Base-by-base conservation (phyloP, 2,888 invertebrate species). In the Cheilosia impressa region DNA sequence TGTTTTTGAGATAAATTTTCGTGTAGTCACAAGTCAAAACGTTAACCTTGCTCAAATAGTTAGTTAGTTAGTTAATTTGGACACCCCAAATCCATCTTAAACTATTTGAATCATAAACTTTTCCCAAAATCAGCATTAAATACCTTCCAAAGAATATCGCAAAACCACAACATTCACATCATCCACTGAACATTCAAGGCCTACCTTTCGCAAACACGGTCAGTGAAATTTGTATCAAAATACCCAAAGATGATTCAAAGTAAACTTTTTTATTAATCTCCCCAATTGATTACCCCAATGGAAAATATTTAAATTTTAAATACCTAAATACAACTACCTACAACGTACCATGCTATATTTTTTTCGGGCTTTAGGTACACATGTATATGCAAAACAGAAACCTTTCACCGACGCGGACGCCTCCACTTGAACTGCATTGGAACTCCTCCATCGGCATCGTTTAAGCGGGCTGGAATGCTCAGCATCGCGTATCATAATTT, bases 381-480 rank as follows among this genome's bases (percentile, higher is more conserved):
- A n/a, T n/a, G n/a, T n/a, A n/a, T n/a, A 73, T 68, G 68, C 69
- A 77, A 65, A 60, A 73, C 69, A 71, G 57, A 60, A 73, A 82
- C 83, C 83, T 84, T 84, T 84, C 84, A 75, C 79, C 63, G 50
- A 68, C 77, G 52, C 66, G 47, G 50, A 68, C 77, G 57, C 66
- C 53, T 43, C 53, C 60, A 60, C 45, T 41, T 71, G 53, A 75
- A 41, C 50, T 63, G 68, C 52, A 73, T 55, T 72, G 19, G n/a
- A 69, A 47, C 47, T 57, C 38, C 9, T 58, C 38, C 47, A 22
- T 13, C 38, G 55, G 41, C 13, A 27, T 24, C 7, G 45, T 45
- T 68, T 57, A 69, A 68, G 27, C 50, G 58, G 38, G 41, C 52
- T 47, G 52, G 38, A 71, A 77, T 72, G 71, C 10, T 72, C 60